Evolutionary conservation across 2,113 vertebrate species (phyloP), one percentile per base, ranked within the genome.

Genomic region (Sorex fumeus): DNA sequence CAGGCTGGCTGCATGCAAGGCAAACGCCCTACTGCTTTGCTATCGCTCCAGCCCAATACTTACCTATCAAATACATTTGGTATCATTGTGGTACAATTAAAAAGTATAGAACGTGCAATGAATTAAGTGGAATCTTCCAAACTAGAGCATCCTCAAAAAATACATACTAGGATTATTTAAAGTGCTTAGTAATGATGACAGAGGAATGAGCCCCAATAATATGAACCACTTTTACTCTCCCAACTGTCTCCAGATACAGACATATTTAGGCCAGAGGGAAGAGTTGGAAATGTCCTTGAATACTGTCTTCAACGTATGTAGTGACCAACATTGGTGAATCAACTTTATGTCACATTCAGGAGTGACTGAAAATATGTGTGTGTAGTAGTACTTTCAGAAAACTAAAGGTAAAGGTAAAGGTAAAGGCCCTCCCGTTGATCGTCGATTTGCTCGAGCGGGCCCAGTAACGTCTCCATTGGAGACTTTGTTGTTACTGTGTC

Each of bases 121-220:
- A 82, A 19, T 91, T n/a, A 87, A 88, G 80, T 72, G 27, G 36
- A 91, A 95, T 40, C 21, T 93, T 86, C 62, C 16, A 92, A 32
- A 91, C 15, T 92, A 28, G n/a, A 84, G n/a, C 43, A 75, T 40
- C 8, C 21, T 76, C n/a, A 67, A 85, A 75, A n/a, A 87, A 84
- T 60, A 80, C 30, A 76, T 66, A 66, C 30, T 57, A 87, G 66
- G 62, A 45, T 0, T 23, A 62, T 77, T 89, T 93, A 50, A 53
- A 87, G 4, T 74, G 15, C 32, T 87, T 90, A n/a, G 50, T 84
- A 50, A 30, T 78, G 60, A 92, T 30, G 70, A 91, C 28, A 87
- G n/a, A 71, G 50, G 36, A 76, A 13, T 77, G 32, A 78, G 12
- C 12, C 6, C 28, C 30, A 81, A 27, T 57, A 32, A 92, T 74